These are phyloP conservation scores for Acropternis orthonyx DNA, from an alignment of 2,797 vertebrate genomes.

Conservation along the genomic window DNA sequence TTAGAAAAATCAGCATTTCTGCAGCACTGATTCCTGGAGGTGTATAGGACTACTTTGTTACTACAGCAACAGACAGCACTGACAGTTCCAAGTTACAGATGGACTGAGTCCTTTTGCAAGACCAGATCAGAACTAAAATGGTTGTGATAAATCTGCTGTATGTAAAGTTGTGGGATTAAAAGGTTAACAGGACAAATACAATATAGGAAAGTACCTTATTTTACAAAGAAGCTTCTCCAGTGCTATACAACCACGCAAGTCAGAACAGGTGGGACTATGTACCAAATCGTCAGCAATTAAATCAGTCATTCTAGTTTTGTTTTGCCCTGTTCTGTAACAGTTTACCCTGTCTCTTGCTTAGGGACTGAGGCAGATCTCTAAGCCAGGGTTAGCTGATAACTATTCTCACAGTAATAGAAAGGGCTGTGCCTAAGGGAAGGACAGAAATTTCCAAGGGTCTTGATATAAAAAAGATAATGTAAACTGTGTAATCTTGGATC, in stretches of 20 bases:
- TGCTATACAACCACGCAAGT: background rate
- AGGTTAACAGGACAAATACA: background rate
- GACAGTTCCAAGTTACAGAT: background rate
- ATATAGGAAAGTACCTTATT: background rate
- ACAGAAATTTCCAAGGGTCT: background rate
- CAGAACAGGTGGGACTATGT: background rate
- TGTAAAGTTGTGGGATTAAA: background rate
- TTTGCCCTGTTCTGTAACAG: background rate
- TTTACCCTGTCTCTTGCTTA: background rate
- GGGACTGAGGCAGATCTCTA: background rate
- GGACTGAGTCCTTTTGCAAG: background rate
- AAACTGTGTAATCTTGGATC: background rate
- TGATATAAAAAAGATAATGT: background rate
- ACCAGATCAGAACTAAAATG: background rate
- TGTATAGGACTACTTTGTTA: background rate
- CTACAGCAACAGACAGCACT: constrained; percentile 37
- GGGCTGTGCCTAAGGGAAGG: background rate
- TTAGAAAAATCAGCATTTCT: constrained; percentile 42
- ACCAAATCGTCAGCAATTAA: background rate
- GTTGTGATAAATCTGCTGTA: background rate
- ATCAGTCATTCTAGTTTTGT: background rate
- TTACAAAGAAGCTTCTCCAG: background rate
- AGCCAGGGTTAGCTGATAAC: background rate
- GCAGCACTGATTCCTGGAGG: background rate
- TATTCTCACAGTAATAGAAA: background rate